Base-by-base conservation (phyloP, 37 sponge, comb jelly and placozoan species). In the Eunapius fragilis region DNA sequence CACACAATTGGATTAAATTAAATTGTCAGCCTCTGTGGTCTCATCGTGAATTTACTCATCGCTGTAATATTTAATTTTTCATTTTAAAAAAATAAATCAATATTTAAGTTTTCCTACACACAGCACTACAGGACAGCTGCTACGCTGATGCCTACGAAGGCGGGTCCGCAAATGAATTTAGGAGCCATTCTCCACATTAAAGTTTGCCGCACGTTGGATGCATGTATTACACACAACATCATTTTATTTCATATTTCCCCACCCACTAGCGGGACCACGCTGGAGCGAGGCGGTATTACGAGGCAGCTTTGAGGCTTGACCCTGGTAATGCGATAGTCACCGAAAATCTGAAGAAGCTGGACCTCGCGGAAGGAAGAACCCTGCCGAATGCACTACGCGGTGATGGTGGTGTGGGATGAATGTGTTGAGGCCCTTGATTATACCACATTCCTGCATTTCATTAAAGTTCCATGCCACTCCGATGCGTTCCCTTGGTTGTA, bases 151-250 rank as follows among this genome's bases (percentile, higher is more conserved):
- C 84, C 84, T 74, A n/a, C 25, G 10, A 72, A 45, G 35, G 75
- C 75, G 12, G n/a, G n/a, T 37, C 32, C 75, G 10, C 74, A 73
- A 3, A 22, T 84, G 34, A 84, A 84, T 76, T 73, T 84, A 24
- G 84, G 84, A 74, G 84, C 84, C 31, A 24, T 84, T 5, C 37
- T 84, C 0, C 84, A 84, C 74, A 50, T 84, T 4, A 24, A 38
- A 33, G 84, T 74, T n/a, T 70, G 72, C n/a, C n/a, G n/a, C n/a
- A n/a, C n/a, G n/a, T n/a, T 80, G 80, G 14, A 80, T 26, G 26
- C 26, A 24, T 80, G 68, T 23, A 23, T 80, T 34, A 72, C 58
- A 58, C 14, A 17, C 22, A 4, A 4, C 14, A 25, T 7, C 35
- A 19, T 36, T 76, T 25, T n/a, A n/a, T n/a, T n/a, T n/a, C n/a